Evolutionary conservation across 1,140 invertebrate genomes (phyloP).

Genomic region (Orchestia grillus): DNA sequence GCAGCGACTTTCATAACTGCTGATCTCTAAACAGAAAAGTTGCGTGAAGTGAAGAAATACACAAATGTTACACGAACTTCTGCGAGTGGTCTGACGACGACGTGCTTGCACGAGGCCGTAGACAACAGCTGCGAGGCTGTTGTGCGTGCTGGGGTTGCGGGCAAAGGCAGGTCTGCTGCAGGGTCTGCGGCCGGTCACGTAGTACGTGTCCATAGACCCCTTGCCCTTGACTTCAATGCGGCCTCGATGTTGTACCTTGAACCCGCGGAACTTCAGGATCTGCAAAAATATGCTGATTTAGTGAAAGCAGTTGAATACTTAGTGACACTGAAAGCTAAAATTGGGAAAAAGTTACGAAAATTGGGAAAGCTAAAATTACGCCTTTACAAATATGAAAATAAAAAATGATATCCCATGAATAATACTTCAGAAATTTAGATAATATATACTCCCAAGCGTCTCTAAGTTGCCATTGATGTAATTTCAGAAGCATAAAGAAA

Average conservation of each 20-base stretch:
- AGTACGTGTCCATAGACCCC: slow-evolving; percentile 95
- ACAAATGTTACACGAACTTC: slow-evolving; percentile 59
- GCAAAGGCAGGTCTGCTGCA: slow-evolving; percentile 74
- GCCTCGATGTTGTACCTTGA: slow-evolving; percentile 82
- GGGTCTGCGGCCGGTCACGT: slow-evolving; percentile 79
- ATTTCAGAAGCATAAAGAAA: too few relatives aligned
- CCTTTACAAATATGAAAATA: slow-evolving; percentile 12
- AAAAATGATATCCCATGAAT: background rate
- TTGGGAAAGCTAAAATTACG: too few relatives aligned
- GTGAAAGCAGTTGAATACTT: background rate
- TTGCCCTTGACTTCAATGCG: slow-evolving; percentile 93
- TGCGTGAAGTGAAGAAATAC: too few relatives aligned
- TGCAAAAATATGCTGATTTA: slow-evolving; percentile 70
- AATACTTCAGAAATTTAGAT: too few relatives aligned
- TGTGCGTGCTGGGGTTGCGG: slow-evolving; percentile 80
- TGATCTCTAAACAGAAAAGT: too few relatives aligned
- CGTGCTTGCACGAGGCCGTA: slow-evolving; percentile 86
- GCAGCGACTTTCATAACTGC: too few relatives aligned
- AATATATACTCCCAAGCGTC: too few relatives aligned
- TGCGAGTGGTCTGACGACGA: slow-evolving; percentile 64
- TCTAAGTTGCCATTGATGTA: too few relatives aligned
- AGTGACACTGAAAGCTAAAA: background rate
- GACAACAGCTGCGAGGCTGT: slow-evolving; percentile 85
- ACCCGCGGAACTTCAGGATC: slow-evolving; percentile 81
- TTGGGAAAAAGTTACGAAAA: background rate